Percentiles rank a stretch among this genome's conserved stretches.
These are phyloP conservation scores for Eurypyga helias DNA, from an alignment of 2,113 vertebrate species.

Conservation along the genomic window DNA sequence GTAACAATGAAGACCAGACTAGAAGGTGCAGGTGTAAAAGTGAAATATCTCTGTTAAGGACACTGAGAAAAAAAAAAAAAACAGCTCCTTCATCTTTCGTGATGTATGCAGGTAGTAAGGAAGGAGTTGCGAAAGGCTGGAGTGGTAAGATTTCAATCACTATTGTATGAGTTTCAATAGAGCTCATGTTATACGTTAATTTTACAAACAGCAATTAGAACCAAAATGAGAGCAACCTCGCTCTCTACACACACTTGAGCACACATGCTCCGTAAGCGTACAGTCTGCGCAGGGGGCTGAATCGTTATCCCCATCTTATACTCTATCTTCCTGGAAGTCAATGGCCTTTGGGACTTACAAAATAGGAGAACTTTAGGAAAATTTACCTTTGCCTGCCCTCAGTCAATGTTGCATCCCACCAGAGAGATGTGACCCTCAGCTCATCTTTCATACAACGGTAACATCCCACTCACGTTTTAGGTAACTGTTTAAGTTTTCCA, in stretches of 20 bases:
- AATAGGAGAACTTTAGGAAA: neutral
- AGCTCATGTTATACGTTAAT: neutral
- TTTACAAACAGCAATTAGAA: neutral
- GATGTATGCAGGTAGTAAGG: neutral
- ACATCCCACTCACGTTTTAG: accelerated
- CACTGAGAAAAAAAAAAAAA: neutral
- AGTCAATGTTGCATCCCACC: neutral
- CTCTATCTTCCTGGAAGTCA: neutral
- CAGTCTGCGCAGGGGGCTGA: neutral
- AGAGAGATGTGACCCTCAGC: neutral
- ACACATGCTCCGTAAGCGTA: neutral
- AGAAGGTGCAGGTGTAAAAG: neutral
- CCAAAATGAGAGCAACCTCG: neutral
- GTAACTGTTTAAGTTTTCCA: neutral
- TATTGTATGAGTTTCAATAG: neutral
- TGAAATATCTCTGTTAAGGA: neutral
- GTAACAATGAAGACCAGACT: neutral
- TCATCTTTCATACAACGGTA: neutral
- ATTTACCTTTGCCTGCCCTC: neutral
- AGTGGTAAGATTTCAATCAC: neutral
- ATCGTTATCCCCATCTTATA: neutral
- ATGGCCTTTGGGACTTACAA: neutral
- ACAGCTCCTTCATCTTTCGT: neutral
- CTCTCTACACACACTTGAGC: neutral
- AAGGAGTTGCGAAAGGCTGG: neutral